Evolutionary conservation across 2,113 vertebrate genomes (phyloP).

Genomic region (Pachypanchax playfairii): DNA sequence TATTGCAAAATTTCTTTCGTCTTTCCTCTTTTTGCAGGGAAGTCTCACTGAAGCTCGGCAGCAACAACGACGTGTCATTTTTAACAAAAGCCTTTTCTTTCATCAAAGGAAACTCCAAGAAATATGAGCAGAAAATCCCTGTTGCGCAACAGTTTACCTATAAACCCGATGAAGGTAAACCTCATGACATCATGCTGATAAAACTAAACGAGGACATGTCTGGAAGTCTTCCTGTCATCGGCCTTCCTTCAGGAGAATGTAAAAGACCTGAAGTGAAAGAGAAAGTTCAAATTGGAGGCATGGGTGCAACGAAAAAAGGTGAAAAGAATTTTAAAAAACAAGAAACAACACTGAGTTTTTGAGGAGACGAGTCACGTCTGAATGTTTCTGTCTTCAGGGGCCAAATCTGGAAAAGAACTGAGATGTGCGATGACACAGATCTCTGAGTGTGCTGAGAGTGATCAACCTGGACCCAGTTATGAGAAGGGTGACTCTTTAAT

Average conservation of each 20-base stretch:
- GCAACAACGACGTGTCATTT: fast-evolving
- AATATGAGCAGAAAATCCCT: neutral
- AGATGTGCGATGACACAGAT: neutral
- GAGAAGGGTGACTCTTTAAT: slow-evolving; percentile 8
- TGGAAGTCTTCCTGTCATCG: slow-evolving; percentile 1
- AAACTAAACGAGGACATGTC: slow-evolving; percentile 18
- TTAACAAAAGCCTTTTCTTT: fast-evolving
- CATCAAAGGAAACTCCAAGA: neutral
- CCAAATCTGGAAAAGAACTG: fast-evolving
- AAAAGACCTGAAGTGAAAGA: neutral
- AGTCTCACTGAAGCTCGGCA: slow-evolving; percentile 10
- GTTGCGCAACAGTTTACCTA: slow-evolving; percentile 10
- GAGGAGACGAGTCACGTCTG: neutral
- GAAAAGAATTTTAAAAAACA: neutral
- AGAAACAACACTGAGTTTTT: neutral
- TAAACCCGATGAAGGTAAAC: neutral
- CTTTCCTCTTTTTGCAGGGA: neutral
- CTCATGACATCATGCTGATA: slow-evolving; percentile 45
- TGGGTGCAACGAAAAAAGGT: slow-evolving; percentile 2
- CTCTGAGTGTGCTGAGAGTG: neutral
- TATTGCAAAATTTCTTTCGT: too few relatives aligned
- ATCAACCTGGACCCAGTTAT: slow-evolving; percentile 21
- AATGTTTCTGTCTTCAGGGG: slow-evolving; percentile 10
- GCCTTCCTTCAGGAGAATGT: neutral
- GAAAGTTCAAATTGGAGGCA: slow-evolving; percentile 28